Evolutionary conservation across 2,888 invertebrate genomes (phyloP), one percentile per base, ranked within the genome.

Genomic region (Phragmatobia fuliginosa): DNA sequence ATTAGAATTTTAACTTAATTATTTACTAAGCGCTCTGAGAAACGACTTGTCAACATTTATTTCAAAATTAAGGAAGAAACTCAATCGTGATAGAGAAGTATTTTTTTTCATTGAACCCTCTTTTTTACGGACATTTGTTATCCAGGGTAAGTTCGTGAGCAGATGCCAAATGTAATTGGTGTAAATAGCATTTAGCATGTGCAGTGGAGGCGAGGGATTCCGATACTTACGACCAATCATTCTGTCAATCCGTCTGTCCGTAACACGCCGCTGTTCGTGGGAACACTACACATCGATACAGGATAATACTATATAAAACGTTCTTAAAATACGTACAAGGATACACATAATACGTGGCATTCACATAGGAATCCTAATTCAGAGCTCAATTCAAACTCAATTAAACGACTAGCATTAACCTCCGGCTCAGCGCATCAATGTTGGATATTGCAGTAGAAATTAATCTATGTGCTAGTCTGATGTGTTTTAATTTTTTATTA

Each of bases 191-290:
- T 88, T 88, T 87, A 90, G 84, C 86, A 88, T 88, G 87, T 83
- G 84, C 86, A 84, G 87, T 84, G 82, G 82, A 84, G 86, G 87
- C 86, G 83, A 85, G 74, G 85, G 76, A 80, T 84, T 84, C 83
- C 87, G 85, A 85, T 90, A 91, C 91, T 93, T 92, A 92, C 87
- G 80, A 82, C 87, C 93, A 93, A 94, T 94, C 94, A 92, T 88
- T 80, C 87, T 92, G 93, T 94, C 94, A 93, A 91, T 86, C 90
- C 87, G 87, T 89, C 90, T 81, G 84, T 85, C 83, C 68, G 77
- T 73, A 71, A 72, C 72, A 81, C 74, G 76, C 75, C 74, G 74
- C 79, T 74, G 81, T 85, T 84, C 93, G 92, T 92, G 92, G 89
- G 92, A 92, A 91, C 85, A 83, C 68, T 75, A 64, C 84, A 86